phyloP scores from a whole-genome alignment of 23 tunicate genomes.

The Aplidium turbinatum region DNA sequence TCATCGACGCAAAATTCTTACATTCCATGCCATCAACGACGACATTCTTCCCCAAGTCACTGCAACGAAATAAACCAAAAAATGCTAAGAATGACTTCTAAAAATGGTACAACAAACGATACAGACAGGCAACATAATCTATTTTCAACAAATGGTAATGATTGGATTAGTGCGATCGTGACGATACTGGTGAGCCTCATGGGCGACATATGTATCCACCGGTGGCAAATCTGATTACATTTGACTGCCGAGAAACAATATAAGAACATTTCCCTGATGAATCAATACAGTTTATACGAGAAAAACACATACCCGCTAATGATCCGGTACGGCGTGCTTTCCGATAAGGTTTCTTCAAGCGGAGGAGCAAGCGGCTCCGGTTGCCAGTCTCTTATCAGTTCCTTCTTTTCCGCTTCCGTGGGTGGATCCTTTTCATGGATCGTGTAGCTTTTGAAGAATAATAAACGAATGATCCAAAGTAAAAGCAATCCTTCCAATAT shows the following conservation, averaged over 20 bases:
- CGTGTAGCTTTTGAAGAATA: conserved; percentile 71
- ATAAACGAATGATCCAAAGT: conserved; percentile 76
- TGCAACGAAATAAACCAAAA: conserved; percentile 14
- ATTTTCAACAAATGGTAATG: too few relatives aligned
- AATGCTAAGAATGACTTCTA: too few relatives aligned
- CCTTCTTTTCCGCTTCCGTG: conserved; percentile 78
- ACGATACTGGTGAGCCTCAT: too few relatives aligned
- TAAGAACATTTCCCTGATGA: too few relatives aligned
- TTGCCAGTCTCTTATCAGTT: conserved; percentile 85
- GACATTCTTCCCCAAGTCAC: conserved; percentile 58
- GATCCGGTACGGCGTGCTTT: conserved; percentile 32
- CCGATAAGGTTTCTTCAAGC: conserved; percentile 40
- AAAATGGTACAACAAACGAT: too few relatives aligned
- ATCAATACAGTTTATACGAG: too few relatives aligned
- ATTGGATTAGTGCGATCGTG: too few relatives aligned
- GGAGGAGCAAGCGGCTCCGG: conserved; percentile 96
- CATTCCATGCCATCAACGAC: conserved; percentile 47
- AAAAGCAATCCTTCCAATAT: conserved; percentile 76
- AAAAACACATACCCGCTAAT: conserved; percentile 75
- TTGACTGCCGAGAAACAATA: too few relatives aligned
- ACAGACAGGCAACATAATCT: too few relatives aligned
- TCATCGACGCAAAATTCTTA: conserved; percentile 61
- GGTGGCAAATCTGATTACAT: too few relatives aligned
- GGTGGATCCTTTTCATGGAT: conserved; percentile 47
- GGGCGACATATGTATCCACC: too few relatives aligned